Evolutionary conservation across 2,797 vertebrate genomes (phyloP), one percentile per base, ranked within the genome.

Genomic region (Gymnothorax javanicus): DNA sequence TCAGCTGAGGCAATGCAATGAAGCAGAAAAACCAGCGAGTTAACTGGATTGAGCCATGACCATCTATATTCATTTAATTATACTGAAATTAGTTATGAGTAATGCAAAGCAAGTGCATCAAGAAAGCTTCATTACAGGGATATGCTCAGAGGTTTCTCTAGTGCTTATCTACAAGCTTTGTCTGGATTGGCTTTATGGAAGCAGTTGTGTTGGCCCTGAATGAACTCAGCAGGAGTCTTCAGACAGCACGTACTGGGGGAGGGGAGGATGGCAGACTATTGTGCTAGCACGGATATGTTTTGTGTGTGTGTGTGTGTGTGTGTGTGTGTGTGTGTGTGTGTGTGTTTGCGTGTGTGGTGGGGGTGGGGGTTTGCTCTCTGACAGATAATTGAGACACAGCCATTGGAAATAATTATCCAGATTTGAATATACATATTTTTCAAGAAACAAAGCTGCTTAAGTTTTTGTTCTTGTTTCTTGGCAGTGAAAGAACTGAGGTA

Each of bases 181-280:
- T 89, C 88, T 84, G 84, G 64, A 83, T 87, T 75, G 87, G 71
- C 82, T 83, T 83, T 60, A 83, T 83, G 82, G 82, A 60, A 33
- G 82, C 82, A 33, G 57, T 59, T 59, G 82, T 59, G 56, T 13
- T 83, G 82, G 82, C 57, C 82, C 58, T 59, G 82, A 58, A 83
- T 60, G 57, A 83, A 58, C 82, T 60, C 82, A 83, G 82, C 82
- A 69, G 87, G 81, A 88, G 90, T 87, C 87, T 89, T 69, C 64
- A 92, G 90, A 91, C 90, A 86, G 27, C 59, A 82, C 62, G 87
- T 83, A 84, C 52, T n/a, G 23, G 64, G 87, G 23, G 64, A 86
- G 88, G 89, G 75, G 89, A 81, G 89, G 87, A 89, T 87, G 88
- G 79, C 77, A 88, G 89, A 91, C 88, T 64, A 75, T 89, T 88